Evolutionary conservation across 2,113 vertebrate genomes (phyloP), one percentile per base, ranked within the genome.

Genomic region (Melanerpes formicivorus): DNA sequence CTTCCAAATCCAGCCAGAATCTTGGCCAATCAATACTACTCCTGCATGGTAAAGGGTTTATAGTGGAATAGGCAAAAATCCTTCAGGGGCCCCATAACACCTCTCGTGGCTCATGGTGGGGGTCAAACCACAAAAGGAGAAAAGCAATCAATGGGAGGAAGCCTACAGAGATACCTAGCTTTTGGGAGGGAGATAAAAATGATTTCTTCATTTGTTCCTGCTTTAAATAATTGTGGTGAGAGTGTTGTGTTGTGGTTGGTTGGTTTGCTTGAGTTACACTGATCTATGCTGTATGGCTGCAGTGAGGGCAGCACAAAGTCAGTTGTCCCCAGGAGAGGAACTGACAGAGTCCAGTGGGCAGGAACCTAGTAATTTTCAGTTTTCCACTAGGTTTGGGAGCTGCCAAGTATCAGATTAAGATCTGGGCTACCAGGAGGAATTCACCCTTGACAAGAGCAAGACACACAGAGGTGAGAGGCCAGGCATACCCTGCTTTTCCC

Each of bases 381-480:
- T 95, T 76, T 30, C 10, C 12, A 2, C 5, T 27, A 77, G 21
- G 46, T 66, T 40, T 80, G 52, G 34, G 29, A 93, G 5, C 6
- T 93, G 32, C 21, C 46, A 84, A 77, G n/a, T 77, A 18, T 34
- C 27, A 46, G 30, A 25, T 0, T 27, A 11, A 11, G 8, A 65
- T 67, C 13, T 69, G 56, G 42, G 13, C 23, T 46, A 56, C 26
- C 8, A 46, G 42, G 18, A 79, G 26, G 40, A 89, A 14, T 15
- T 88, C 84, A 58, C 10, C 46, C 30, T 46, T 87, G 59, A 67
- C 8, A 63, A 83, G 34, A 91, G 6, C 44, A 66, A 85, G 40
- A 80, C 23, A 34, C 26, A 89, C 94, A 83, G 18, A 96, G 94
- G 93, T 91, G 94, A 70, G 37, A 85, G 14, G 37, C 62, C 67